Base-by-base conservation (phyloP, 1,140 invertebrate genomes). In the Halyomorpha halys region DNA sequence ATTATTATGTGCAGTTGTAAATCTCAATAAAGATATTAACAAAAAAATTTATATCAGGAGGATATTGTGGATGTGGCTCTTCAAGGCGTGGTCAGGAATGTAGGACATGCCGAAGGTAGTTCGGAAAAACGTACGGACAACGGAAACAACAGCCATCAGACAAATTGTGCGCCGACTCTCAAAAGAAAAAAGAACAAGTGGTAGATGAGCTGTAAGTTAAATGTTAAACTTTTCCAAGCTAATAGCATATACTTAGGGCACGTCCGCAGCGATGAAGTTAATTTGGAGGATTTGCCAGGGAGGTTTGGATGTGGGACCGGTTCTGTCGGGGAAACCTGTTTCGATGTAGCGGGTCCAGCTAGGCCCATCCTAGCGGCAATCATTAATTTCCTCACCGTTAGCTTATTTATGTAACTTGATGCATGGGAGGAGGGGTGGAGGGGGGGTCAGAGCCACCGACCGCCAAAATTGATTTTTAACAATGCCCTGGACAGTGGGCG, bases 391-490 rank as follows among this genome's bases (percentile, higher is more conserved):
- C n/a, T 49, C 6, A 49, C 47, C 47, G 47, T 49, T 49, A 49
- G 21, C n/a, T 21, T 49, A 49, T 49, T 49, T 49, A 49, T 49
- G 47, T 49, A 49, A 49, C 47, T 21, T 49, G n/a, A 49, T 19
- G 47, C 47, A 49, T 15, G 45, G 45, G 15, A 11, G 15, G 18
- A 5, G 4, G 4, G 18, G 13, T 2, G 15, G 18, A 4, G 18
- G 18, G 15, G 21, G n/a, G n/a, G n/a, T 1, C 5, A 8, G 6
- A 11, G 16, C 4, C 47, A 18, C 16, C 47, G 47, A 3, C 47
- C 47, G 47, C 34, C 34, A 39, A 39, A 39, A 49, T 49, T 49
- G 16, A 49, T 21, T 49, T 49, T 19, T 61, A 67, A 65, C 60
- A 62, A 64, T 59, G 63, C 27, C 59, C 34, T 13, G 34, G 34